A percentile compares a stretch with the other conserved stretches of the same genome.
Conservation (phyloP, 2,113 vertebrate genomes). For the Phodopus roborovskii region DNA sequence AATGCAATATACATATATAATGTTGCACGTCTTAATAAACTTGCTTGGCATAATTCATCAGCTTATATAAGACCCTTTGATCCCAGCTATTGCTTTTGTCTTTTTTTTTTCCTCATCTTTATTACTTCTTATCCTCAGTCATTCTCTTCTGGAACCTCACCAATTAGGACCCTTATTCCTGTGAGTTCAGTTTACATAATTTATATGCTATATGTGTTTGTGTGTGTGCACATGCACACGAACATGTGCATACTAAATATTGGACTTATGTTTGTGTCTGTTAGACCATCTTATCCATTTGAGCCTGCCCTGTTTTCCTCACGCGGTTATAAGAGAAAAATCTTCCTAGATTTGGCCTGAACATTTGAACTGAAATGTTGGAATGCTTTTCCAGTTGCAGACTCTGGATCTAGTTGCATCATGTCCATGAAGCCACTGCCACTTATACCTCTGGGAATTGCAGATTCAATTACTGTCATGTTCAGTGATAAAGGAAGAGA, state of each 20-base stretch:
- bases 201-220: neutral
- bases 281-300: neutral
- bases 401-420: conserved; percentile 30
- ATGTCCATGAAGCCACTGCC: conserved; percentile 53
- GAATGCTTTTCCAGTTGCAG: neutral
- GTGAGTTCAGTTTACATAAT: neutral
- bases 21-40: neutral
- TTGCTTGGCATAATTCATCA: neutral
- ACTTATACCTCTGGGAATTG: conserved; percentile 51
- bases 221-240: neutral
- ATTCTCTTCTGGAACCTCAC: neutral
- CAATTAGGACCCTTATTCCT: neutral
- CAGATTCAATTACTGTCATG: conserved; percentile 54
- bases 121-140: neutral
- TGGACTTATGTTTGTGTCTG: neutral
- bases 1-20: no score
- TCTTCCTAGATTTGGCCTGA: conserved; percentile 8
- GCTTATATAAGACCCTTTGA: neutral
- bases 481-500: conserved; percentile 38
- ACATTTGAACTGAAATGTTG: neutral
- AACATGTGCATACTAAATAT: neutral
- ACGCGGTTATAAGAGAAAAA: neutral
- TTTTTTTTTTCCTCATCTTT: neutral
- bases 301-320: neutral
- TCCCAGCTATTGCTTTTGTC: neutral